phyloP scores from a whole-genome alignment of 2,797 vertebrate species.

The Clangula hyemalis region DNA sequence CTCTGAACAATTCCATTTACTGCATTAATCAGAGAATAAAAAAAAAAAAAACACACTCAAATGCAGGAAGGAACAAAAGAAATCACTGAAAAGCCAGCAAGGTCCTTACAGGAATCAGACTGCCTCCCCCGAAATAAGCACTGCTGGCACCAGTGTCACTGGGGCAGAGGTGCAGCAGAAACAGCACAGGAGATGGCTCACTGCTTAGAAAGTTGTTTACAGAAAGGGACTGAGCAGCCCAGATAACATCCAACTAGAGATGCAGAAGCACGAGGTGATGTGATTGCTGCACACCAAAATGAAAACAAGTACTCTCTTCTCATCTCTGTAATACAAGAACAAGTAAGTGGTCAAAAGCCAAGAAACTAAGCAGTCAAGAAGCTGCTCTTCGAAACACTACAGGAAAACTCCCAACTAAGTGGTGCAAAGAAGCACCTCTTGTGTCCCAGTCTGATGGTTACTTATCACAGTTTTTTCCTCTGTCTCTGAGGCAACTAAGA shows the following conservation, averaged over 20 bases:
- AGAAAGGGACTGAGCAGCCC: background rate
- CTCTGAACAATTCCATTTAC: background rate
- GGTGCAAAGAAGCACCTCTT: background rate
- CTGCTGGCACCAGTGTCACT: background rate
- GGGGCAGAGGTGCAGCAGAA: background rate
- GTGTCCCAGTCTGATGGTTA: background rate
- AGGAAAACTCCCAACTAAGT: fast-evolving
- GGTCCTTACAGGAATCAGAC: background rate
- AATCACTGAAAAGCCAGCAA: background rate
- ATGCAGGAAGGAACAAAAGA: background rate
- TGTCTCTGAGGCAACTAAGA: background rate
- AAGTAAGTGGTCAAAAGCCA: background rate
- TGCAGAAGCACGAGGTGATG: background rate
- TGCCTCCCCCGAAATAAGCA: background rate
- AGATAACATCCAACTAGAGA: background rate
- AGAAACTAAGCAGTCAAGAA: background rate
- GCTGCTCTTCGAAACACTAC: background rate
- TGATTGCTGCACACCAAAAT: too few species aligned
- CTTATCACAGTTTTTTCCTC: background rate
- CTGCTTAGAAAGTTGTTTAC: background rate
- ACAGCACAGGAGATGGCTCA: background rate
- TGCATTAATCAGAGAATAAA: fast-evolving
- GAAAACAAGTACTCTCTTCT: background rate
- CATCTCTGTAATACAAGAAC: background rate
- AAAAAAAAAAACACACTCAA: background rate